These are phyloP conservation scores for Edolisoma coerulescens DNA, from an alignment of 2,113 vertebrate species.

Conservation along the genomic window DNA sequence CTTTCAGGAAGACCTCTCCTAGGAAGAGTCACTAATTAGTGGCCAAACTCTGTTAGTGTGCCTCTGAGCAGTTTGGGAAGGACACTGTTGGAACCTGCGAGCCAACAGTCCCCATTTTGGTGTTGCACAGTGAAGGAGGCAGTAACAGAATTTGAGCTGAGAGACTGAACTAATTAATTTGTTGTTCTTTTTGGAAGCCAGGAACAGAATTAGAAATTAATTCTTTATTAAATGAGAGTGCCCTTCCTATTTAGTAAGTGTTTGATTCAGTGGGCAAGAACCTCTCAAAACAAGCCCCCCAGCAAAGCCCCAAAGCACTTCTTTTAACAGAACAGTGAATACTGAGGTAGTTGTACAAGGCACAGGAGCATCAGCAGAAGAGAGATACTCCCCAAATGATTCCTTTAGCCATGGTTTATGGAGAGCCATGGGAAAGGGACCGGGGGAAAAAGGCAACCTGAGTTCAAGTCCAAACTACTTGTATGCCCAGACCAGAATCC, in stretches of 20 bases:
- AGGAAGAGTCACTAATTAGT: not conserved
- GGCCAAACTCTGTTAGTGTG: not conserved
- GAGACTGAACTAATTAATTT: not conserved
- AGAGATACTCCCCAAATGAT: not conserved
- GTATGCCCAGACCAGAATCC: not conserved
- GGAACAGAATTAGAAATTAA: not conserved
- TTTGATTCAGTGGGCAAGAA: not conserved
- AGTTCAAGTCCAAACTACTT: not conserved
- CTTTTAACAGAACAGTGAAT: not conserved
- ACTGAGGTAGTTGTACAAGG: not conserved
- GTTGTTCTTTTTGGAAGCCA: not conserved
- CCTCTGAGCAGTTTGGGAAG: not conserved
- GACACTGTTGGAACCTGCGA: rapidly evolving
- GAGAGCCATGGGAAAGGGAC: not conserved
- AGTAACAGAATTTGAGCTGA: not conserved
- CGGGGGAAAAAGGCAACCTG: not conserved
- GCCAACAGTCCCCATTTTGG: not conserved
- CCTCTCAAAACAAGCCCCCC: not conserved
- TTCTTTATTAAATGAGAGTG: not conserved
- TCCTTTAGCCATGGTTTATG: not conserved
- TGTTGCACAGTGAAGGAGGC: not conserved
- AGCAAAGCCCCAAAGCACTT: not conserved
- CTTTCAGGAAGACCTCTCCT: no score
- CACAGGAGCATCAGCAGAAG: not conserved
- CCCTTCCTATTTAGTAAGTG: not conserved